phyloP scores from a whole-genome alignment of 2,888 invertebrate genomes.

The Athrips mouffetella region DNA sequence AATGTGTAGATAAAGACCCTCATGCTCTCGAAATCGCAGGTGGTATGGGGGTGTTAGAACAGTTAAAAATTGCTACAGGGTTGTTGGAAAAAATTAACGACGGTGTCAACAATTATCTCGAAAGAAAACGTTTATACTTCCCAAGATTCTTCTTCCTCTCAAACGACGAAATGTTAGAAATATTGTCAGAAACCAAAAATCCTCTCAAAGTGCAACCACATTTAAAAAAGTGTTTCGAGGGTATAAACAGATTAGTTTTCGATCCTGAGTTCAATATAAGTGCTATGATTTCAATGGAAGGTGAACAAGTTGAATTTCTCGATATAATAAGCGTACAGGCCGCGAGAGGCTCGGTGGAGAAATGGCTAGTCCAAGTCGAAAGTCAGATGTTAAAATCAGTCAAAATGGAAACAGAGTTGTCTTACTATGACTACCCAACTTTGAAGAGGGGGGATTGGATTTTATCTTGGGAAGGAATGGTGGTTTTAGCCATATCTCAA shows the following conservation, averaged over 20 bases:
- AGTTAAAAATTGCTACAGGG: conserved; percentile 81
- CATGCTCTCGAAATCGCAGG: conserved; percentile 83
- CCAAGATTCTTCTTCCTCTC: conserved; percentile 94
- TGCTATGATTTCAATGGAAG: conserved; percentile 87
- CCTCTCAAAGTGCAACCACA: conserved; percentile 90
- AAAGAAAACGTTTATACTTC: conserved; percentile 90
- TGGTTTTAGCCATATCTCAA: conserved; percentile 87
- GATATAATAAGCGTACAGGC: conserved; percentile 82
- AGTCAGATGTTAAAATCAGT: conserved; percentile 87
- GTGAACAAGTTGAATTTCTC: conserved; percentile 82
- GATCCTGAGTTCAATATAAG: conserved; percentile 84
- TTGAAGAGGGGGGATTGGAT: conserved; percentile 83
- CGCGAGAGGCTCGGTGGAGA: conserved; percentile 90
- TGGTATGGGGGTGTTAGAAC: conserved; percentile 82
- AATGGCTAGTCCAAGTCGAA: conserved; percentile 91
- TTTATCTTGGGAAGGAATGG: conserved; percentile 88
- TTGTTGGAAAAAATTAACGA: conserved; percentile 89
- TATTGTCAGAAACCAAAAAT: conserved; percentile 93
- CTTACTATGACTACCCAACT: conserved; percentile 81
- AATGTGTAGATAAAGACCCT: conserved; percentile 79
- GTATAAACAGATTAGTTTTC: conserved; percentile 86
- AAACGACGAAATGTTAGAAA: conserved; percentile 93
- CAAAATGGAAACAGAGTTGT: conserved; percentile 81
- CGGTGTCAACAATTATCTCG: conserved; percentile 89
- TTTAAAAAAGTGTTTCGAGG: conserved; percentile 92